Base-by-base conservation (phyloP, 2,113 vertebrate genomes). In the Cinclus cinclus region DNA sequence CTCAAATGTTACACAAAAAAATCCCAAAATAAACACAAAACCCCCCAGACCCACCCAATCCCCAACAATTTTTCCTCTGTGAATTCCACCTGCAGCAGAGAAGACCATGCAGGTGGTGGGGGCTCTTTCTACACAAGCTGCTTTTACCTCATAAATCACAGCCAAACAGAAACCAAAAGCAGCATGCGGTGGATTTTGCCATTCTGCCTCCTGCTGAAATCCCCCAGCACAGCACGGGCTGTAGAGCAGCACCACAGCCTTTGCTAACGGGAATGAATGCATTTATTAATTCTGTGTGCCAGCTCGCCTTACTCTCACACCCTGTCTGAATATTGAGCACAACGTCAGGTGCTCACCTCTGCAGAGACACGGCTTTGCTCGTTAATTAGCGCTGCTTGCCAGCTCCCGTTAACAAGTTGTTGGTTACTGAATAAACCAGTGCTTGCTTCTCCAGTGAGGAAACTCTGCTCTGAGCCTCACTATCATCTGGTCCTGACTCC, bases 281-380 rank as follows among this genome's bases (percentile, higher is more conserved):
- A 87, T 77, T 76, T 17, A 90, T 84, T 77, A 58, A 67, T 65
- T 52, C 19, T 83, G 41, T 59, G 67, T 90, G 75, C 87, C 85
- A 85, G 84, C 82, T 94, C 95, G 87, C 58, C 88, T 95, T 69
- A 37, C 89, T 42, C 44, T 46, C 84, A 46, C 27, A 7, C 42
- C 35, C 60, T 21, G 47, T 3, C 83, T 76, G 59, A 15, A 23
- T 5, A 52, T 2, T 13, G 49, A 88, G 44, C 18, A 22, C 33
- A 10, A 19, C 0, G 1, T 55, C 73, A 56, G 76, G 65, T 23
- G 83, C n/a, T 81, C 73, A 17, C 33, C 71, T 69, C 64, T 24
- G 79, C 58, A 37, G 56, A 79, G 65, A 59, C 50, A 6, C 0
- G 14, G 46, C 67, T 42, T 3, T 5, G 28, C 64, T 71, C 47